Conservation (phyloP, 2,797 vertebrate species). For the Hemitrygon akajei region DNA sequence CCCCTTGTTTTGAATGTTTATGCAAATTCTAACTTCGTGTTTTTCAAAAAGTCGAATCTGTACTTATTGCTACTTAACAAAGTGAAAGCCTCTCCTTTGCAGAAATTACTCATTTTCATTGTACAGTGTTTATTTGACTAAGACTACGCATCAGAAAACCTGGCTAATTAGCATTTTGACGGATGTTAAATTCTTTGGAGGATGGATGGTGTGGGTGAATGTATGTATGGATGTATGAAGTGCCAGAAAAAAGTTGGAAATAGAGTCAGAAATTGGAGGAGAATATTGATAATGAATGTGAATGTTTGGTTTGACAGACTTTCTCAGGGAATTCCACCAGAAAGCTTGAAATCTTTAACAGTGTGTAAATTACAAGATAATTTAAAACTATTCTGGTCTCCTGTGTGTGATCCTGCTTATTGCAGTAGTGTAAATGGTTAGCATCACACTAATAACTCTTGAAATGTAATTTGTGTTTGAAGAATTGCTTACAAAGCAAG, state of each 20-base stretch:
- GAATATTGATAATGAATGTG: neutral
- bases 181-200: neutral
- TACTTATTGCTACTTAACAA: neutral
- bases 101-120: neutral
- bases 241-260: neutral
- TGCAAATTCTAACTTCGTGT: neutral
- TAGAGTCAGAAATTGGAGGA: neutral
- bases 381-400: neutral
- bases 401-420: no score
- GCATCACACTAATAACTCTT: neutral
- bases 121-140: neutral
- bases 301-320: conserved; percentile 19
- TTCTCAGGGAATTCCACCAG: neutral
- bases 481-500: neutral
- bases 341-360: neutral
- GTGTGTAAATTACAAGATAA: neutral
- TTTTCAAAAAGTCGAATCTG: neutral
- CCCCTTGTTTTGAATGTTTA: neutral
- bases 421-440: neutral
- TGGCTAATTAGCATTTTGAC: neutral
- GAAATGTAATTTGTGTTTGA: neutral
- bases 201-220: neutral
- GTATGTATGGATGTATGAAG: neutral
- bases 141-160: neutral
- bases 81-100: neutral